A percentile compares a stretch with the other conserved stretches of the same genome.
Evolutionary conservation across 2,797 vertebrate species (phyloP).

Genomic region (Platyrinchus mystaceus): DNA sequence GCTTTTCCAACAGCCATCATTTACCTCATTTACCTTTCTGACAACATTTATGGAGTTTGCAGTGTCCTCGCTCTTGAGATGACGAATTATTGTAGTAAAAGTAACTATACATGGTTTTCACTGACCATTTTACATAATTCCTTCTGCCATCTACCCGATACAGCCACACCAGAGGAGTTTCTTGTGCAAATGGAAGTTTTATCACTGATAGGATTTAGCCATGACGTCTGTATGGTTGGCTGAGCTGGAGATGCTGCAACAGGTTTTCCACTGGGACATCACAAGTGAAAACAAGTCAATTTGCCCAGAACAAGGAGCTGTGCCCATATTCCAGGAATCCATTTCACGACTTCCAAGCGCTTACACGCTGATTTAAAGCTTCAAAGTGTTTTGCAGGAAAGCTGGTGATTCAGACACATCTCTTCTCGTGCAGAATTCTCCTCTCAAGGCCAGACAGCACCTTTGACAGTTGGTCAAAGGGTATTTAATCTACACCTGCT

Average conservation of each 20-base stretch:
- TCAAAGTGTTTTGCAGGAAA: neutral
- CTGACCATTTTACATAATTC: neutral
- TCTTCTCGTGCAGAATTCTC: neutral
- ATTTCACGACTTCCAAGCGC: neutral
- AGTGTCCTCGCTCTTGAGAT: neutral
- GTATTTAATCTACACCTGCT: neutral
- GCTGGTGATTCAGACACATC: neutral
- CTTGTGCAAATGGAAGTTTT: neutral
- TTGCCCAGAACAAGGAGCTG: neutral
- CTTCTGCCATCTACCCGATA: neutral
- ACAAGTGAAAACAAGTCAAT: neutral
- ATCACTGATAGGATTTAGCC: neutral
- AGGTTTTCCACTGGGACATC: neutral
- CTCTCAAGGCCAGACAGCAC: neutral
- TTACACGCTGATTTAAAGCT: neutral
- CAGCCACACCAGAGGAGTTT: neutral
- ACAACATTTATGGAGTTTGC: neutral
- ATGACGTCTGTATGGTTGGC: neutral
- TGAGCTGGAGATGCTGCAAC: neutral
- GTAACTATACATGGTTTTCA: neutral
- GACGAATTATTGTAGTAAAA: neutral
- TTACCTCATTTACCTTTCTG: neutral
- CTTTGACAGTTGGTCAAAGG: neutral
- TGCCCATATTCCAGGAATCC: neutral
- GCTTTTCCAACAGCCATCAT: neutral